Base-by-base conservation (phyloP, 1,140 invertebrate genomes). In the Pemphigus obesinymphae region DNA sequence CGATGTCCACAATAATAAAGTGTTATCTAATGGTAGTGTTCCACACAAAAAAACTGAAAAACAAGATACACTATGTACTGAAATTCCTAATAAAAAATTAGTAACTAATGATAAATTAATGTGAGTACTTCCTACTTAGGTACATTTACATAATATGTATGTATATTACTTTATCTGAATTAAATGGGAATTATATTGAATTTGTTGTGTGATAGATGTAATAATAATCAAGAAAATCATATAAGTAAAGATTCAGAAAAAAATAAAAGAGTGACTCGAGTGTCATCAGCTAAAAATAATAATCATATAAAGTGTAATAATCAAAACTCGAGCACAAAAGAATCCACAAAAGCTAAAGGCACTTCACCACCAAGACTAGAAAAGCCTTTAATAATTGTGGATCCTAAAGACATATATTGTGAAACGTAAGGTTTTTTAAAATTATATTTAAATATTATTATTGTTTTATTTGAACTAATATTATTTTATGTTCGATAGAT, bases 401-500 rank as follows among this genome's bases (percentile, higher is more conserved):
- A 70, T 68, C 63, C 80, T 11, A 70, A 72, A 37, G 80, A 72
- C 20, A 70, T 82, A 26, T 82, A 70, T 53, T 82, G 61, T 82
- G 61, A 72, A 70, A 70, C 80, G 61, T 70, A 82, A 53, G 23
- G 26, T 68, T 37, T 82, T 31, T n/a, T n/a, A n/a, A n/a, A n/a
- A 50, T 68, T 82, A 17, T 23, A 48, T 61, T 55, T 6, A 58
- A 45, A 53, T 43, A n/a, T 48, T 45, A 45, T 6, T 45, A 11
- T n/a, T n/a, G 13, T 45, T 11, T 48, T 1, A 8, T 31, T 34
- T 20, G 73, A 43, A 63, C 55, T 80, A 66, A 73, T 83, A 70
- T 70, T 37, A n/a, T 63, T 78, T 17, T 66, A 50, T 83, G 83
- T 87, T 23, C n/a, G n/a, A n/a, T 85, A 91, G 90, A 85, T 86